Evolutionary conservation across 2,113 vertebrate species (phyloP).

Genomic region (Neolamprologus caudopunctatus): DNA sequence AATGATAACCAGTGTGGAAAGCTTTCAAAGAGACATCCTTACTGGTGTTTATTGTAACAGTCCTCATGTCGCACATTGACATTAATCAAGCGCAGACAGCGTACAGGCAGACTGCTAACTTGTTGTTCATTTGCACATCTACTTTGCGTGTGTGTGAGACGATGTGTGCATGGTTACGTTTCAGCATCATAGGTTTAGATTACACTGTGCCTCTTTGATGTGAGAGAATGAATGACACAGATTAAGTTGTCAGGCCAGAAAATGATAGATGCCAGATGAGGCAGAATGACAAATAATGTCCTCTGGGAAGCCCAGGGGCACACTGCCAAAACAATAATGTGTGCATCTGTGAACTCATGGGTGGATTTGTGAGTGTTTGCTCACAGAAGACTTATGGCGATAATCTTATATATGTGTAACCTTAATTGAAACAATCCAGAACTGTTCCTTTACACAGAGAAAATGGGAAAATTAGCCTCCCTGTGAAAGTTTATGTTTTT

Average conservation of each 20-base stretch:
- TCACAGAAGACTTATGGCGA: background rate
- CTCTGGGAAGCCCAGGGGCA: background rate
- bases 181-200: background rate
- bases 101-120: background rate
- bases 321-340: slow-evolving; percentile 25
- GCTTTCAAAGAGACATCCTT: background rate
- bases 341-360: slow-evolving; percentile 1
- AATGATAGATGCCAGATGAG: slow-evolving; percentile 64
- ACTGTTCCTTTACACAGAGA: slow-evolving; percentile 8
- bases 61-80: background rate
- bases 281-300: slow-evolving; percentile 18
- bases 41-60: background rate
- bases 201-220: slow-evolving; percentile 49
- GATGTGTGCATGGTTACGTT: background rate
- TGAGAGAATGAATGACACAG: slow-evolving; percentile 58
- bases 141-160: background rate
- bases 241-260: slow-evolving; percentile 58
- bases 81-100: background rate
- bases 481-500: background rate
- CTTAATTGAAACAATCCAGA: background rate
- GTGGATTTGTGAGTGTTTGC: slow-evolving; percentile 8
- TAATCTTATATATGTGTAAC: slow-evolving; percentile 23
- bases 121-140: background rate
- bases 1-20: background rate
- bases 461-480: background rate